A percentile compares a stretch with the other conserved stretches of the same genome.
Conservation (phyloP, 2,888 invertebrate species). For the Oxystoma pomonae region DNA sequence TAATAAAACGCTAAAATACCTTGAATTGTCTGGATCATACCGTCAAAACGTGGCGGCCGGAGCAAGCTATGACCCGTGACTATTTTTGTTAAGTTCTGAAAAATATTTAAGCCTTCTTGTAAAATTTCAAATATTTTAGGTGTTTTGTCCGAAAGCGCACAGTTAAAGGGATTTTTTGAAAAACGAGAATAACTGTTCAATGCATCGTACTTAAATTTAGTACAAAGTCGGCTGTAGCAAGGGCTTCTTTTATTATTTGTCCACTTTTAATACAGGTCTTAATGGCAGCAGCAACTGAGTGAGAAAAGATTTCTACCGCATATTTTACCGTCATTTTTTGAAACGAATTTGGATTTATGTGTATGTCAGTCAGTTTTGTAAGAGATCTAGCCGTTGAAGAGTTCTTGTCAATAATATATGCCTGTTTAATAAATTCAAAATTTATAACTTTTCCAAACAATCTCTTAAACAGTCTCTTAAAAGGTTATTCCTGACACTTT, state of each 20-base stretch:
- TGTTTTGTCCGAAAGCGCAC: not conserved
- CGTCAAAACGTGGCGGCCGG: not conserved
- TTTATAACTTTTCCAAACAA: no score
- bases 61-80: not conserved
- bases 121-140: not conserved
- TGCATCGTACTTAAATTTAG: not conserved
- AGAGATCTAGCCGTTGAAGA: not conserved
- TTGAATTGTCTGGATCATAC: not conserved
- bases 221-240: no score
- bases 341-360: conserved; percentile 3
- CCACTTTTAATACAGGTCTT: not conserved
- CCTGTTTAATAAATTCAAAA: no score
- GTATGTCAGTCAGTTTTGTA: conserved; percentile 1
- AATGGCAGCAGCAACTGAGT: conserved; percentile 3
- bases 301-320: conserved; percentile 5
- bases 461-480: no score
- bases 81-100: not conserved
- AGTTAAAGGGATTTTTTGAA: not conserved
- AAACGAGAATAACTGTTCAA: no score
- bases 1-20: not conserved
- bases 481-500: no score
- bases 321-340: conserved; percentile 4
- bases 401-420: conserved; percentile 5
- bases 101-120: not conserved
- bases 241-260: not conserved